Evolutionary conservation across 2,113 vertebrate species (phyloP), one percentile per base, ranked within the genome.

Genomic region (Peromyscus californicus): DNA sequence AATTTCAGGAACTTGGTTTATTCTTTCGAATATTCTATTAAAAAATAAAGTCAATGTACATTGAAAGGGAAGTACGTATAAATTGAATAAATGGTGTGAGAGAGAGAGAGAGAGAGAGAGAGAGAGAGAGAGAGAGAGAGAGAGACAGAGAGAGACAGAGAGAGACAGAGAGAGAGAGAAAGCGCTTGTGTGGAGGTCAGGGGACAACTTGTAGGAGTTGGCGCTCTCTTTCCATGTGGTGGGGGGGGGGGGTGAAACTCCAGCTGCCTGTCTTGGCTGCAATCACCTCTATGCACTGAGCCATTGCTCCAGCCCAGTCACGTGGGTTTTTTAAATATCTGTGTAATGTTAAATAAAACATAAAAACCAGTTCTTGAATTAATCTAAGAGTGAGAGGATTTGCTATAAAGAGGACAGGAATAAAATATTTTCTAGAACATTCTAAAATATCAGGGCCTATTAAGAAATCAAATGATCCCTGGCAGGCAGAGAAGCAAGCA

Each of bases 1-100:
- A 54, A 83, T 89, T 33, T 42, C n/a, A 93, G n/a, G 42, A 33
- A 83, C 45, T 83, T 79, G 33, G 7, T 51, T 87, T 89, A 78
- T 86, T 93, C 69, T 91, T 91, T 95, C 82, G 15, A 89, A 9
- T 31, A 89, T 83, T 89, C 16, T 88, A 54, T 84, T 94, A n/a
- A 86, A 86, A 94, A 74, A 42, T 65, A 84, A 88, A 74, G 26
- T 74, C 82, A 90, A 65, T 9, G 0, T 72, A 72, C 16, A 76
- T 93, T 48, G 54, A n/a, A 95, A 89, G 72, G 72, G 4, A 93
- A 96, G 93, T 65, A 39, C 80, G 80, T 45, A 80, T 80, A 67
- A 74, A 51, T n/a, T 72, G 67, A 91, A 74, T 74, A 76, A 89
- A 74, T 88, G 17, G 65, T 75, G 74, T 26, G 72, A 45, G 42